Percentiles rank a stretch among this genome's conserved stretches.
Conservation (phyloP, 2,797 vertebrate species). For the Mus spretus region DNA sequence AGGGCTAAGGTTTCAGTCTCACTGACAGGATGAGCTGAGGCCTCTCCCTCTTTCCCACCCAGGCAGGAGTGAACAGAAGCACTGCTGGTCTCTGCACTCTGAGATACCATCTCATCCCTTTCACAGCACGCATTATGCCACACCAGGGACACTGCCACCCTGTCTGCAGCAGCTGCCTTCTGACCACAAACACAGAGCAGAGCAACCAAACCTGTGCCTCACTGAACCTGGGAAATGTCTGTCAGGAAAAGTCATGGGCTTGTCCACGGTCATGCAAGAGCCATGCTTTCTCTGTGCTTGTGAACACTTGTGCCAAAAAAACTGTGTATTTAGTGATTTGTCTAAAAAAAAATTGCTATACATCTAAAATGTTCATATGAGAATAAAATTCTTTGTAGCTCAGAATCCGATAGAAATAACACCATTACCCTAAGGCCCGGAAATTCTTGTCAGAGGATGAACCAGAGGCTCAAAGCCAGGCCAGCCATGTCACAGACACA, state of each 20-base stretch:
- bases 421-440: background rate
- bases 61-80: slow-evolving; percentile 47
- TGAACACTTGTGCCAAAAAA: background rate
- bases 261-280: background rate
- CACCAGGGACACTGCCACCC: background rate
- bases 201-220: background rate
- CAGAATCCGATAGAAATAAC: background rate
- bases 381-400: slow-evolving; percentile 39
- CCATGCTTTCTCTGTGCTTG: background rate
- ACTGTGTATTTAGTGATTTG: background rate
- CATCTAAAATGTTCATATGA: slow-evolving; percentile 9
- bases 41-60: slow-evolving; percentile 59
- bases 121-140: background rate
- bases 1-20: slow-evolving; percentile 71
- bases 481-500: background rate
- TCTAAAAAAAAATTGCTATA: slow-evolving; percentile 48
- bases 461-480: background rate
- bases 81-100: background rate
- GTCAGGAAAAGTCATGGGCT: slow-evolving; percentile 17
- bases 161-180: background rate
- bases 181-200: background rate
- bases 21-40: slow-evolving; percentile 67
- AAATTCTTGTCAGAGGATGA: background rate
- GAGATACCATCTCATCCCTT: background rate
- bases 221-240: slow-evolving; percentile 31